These are phyloP conservation scores for Hephaestus fuliginosus DNA, from an alignment of 2,797 vertebrate genomes.

Conservation along the genomic window DNA sequence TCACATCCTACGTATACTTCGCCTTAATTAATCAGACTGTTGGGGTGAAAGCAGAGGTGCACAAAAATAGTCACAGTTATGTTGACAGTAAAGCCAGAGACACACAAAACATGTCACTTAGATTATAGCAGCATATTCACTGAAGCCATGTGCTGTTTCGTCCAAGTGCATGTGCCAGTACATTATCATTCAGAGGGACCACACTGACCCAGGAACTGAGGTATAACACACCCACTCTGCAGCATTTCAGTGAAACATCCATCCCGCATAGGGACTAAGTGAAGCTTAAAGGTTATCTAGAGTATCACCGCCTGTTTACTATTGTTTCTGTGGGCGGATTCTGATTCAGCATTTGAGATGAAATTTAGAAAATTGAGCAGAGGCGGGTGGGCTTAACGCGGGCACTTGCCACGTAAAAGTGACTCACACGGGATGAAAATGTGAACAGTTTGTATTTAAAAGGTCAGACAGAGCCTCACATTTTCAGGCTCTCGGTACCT, in stretches of 20 bases:
- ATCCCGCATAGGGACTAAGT: neutral
- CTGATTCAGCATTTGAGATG: conserved; percentile 6
- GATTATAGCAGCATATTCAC: no score
- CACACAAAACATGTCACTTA: no score
- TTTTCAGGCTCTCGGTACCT: conserved; percentile 14
- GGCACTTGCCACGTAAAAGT: conserved; percentile 4
- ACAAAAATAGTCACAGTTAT: no score
- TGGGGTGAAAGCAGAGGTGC: neutral
- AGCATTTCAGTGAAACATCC: neutral
- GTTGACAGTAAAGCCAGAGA: no score
- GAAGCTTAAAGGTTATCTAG: neutral
- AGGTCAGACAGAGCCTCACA: conserved; percentile 26
- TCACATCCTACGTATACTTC: neutral
- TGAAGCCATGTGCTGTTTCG: neutral
- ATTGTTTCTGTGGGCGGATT: neutral
- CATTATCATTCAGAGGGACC: neutral
- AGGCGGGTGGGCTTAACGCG: neutral
- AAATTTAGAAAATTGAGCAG: neutral
- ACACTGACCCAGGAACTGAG: neutral
- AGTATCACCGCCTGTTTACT: neutral
- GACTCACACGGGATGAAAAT: conserved; percentile 13
- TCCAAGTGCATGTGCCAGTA: neutral
- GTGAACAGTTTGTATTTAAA: conserved; percentile 33
- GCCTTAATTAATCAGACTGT: neutral
- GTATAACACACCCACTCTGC: neutral